Evolutionary conservation across 2,888 invertebrate species (phyloP), one percentile per base, ranked within the genome.

Genomic region (Ischnura elegans): DNA sequence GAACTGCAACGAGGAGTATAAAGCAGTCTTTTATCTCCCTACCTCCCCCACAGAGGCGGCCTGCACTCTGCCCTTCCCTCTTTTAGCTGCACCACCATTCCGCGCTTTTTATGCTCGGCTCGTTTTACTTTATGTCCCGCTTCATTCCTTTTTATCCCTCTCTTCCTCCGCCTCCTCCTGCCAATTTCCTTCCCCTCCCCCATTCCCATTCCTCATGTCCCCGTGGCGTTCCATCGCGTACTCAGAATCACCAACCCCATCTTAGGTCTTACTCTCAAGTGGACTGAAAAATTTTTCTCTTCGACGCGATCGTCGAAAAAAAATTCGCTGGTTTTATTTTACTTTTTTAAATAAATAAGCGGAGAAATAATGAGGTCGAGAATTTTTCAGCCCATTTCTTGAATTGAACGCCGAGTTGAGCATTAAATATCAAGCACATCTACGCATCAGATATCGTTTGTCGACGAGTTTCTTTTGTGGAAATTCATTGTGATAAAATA

Each of bases 111-210:
- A 76, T 76, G 76, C 36, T 29, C 36, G 29, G 36, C 76, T 76
- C 76, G 76, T 76, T 76, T 76, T 76, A 76, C 36, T 76, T 76
- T 76, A 76, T 36, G 76, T 76, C 76, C 76, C 36, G 10, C 76
- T 76, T n/a, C 36, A 10, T 66, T 29, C 13, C 13, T 47, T 13
- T 47, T 47, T 47, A 5, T 51, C 4, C 51, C 51, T 19, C 4
- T 5, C 19, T 51, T 51, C 19, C n/a, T n/a, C n/a, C n/a, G n/a
- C n/a, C n/a, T 51, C 8, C 76, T 36, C 36, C 76, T 76, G 76
- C 76, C 76, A 76, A 76, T 76, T 76, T 76, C 76, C 76, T 76
- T 36, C 76, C 76, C 76, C 76, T 76, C 76, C 76, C 36, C 76
- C 76, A 51, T 61, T 61, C n/a, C 76, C 76, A 36, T 76, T 36